Conservation (phyloP, 2,113 vertebrate genomes). For the Sinocyclocheilus rhinocerous region DNA sequence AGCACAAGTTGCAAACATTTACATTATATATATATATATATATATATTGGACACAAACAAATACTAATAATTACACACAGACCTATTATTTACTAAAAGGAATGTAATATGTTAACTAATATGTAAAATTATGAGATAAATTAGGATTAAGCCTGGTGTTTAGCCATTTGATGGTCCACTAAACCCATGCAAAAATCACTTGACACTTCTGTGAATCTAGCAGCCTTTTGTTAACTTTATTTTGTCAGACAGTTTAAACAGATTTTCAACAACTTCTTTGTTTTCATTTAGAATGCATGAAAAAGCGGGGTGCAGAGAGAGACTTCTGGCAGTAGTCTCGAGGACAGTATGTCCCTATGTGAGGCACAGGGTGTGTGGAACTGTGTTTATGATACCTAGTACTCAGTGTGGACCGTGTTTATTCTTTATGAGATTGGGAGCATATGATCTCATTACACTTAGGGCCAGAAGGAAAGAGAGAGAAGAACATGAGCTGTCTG, state of each 20-base stretch:
- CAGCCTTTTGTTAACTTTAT: background rate
- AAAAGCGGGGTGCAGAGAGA: background rate
- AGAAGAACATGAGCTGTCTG: slow-evolving; percentile 28
- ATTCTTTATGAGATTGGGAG: slow-evolving; percentile 47
- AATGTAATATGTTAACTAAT: background rate
- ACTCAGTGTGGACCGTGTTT: slow-evolving; percentile 42
- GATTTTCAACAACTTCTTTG: background rate
- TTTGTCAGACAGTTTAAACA: background rate
- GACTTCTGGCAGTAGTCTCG: slow-evolving; percentile 24
- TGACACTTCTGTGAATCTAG: background rate
- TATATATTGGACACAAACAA: no score
- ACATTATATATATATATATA: no score
- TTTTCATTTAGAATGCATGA: slow-evolving; percentile 3
- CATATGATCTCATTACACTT: slow-evolving; percentile 49
- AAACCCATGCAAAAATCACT: background rate
- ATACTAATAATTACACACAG: background rate
- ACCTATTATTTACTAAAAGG: background rate
- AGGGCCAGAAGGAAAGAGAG: slow-evolving; percentile 28
- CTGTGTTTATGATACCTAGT: slow-evolving; percentile 26
- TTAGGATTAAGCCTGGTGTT: background rate
- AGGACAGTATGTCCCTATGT: slow-evolving; percentile 47
- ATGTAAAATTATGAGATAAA: background rate
- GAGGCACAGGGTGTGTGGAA: background rate
- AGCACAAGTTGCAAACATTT: background rate
- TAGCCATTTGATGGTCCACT: background rate